These are phyloP conservation scores for Zaprionus ornatus DNA, from an alignment of 1,140 invertebrate genomes.

Conservation along the genomic window DNA sequence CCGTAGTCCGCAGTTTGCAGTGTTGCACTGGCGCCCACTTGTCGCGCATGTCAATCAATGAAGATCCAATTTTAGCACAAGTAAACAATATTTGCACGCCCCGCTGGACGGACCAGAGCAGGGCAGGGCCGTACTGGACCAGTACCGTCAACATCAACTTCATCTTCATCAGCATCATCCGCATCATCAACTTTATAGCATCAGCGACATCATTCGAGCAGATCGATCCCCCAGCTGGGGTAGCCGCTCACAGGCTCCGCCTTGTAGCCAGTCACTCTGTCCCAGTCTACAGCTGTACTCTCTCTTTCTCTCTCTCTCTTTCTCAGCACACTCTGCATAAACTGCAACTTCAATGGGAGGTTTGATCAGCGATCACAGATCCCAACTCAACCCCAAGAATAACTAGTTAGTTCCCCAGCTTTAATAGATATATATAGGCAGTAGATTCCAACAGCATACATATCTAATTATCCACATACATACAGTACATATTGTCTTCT, in stretches of 20 bases:
- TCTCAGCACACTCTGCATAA: not conserved
- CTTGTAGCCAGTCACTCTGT: not conserved
- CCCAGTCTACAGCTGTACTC: not conserved
- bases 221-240: slow-evolving; percentile 16
- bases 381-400: not conserved
- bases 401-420: not conserved
- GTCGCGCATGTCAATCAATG: slow-evolving; percentile 75
- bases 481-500: not conserved
- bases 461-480: no score
- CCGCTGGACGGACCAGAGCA: slow-evolving; percentile 15
- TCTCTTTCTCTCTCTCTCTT: not conserved
- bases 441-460: no score
- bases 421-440: not conserved
- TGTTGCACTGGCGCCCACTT: slow-evolving; percentile 62
- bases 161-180: slow-evolving; percentile 15
- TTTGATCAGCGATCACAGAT: not conserved
- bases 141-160: slow-evolving; percentile 24
- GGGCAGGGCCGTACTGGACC: slow-evolving; percentile 7
- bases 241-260: slow-evolving; percentile 26
- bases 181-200: slow-evolving; percentile 17
- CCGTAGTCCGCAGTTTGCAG: not conserved
- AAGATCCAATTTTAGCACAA: slow-evolving; percentile 81
- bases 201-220: slow-evolving; percentile 15
- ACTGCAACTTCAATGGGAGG: not conserved
- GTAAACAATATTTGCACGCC: slow-evolving; percentile 75